Evolutionary conservation across 2,888 invertebrate species (phyloP).

Genomic region (Nomada flava): DNA sequence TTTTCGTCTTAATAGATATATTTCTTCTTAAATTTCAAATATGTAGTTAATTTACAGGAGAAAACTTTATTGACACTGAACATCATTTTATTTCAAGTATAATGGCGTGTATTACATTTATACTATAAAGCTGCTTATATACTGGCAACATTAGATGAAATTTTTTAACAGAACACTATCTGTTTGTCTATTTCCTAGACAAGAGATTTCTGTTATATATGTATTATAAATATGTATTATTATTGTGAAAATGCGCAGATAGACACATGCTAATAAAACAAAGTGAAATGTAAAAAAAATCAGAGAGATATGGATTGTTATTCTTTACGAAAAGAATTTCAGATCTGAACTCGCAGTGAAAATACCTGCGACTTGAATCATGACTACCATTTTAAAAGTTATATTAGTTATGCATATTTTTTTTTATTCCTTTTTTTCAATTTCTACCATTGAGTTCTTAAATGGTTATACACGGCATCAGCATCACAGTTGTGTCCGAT

Average conservation of each 20-base stretch:
- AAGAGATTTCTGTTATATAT: slow-evolving; percentile 59
- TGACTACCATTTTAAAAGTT: slow-evolving; percentile 1
- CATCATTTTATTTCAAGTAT: slow-evolving; percentile 51
- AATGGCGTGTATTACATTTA: slow-evolving; percentile 45
- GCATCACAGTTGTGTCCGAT: background rate
- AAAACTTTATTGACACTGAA: slow-evolving; percentile 27
- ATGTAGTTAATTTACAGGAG: slow-evolving; percentile 1
- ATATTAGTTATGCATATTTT: background rate
- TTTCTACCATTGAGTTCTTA: no score
- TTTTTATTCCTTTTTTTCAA: background rate
- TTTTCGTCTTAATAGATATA: slow-evolving; percentile 11
- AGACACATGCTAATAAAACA: slow-evolving; percentile 57
- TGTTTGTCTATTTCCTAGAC: slow-evolving; percentile 43
- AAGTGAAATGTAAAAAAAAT: slow-evolving; percentile 47
- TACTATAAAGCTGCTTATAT: slow-evolving; percentile 50
- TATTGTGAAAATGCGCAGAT: slow-evolving; percentile 63
- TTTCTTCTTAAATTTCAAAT: slow-evolving; percentile 13
- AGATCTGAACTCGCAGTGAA: slow-evolving; percentile 16
- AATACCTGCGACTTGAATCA: slow-evolving; percentile 1
- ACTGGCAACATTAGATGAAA: slow-evolving; percentile 43
- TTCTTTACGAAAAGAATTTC: slow-evolving; percentile 33
- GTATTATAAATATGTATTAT: slow-evolving; percentile 64
- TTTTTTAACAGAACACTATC: slow-evolving; percentile 56
- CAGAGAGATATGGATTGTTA: slow-evolving; percentile 29
- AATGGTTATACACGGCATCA: no score